Evolutionary conservation across 37 sponge, comb jelly and placozoan genomes (phyloP).

Genomic region (Corticium candelabrum): DNA sequence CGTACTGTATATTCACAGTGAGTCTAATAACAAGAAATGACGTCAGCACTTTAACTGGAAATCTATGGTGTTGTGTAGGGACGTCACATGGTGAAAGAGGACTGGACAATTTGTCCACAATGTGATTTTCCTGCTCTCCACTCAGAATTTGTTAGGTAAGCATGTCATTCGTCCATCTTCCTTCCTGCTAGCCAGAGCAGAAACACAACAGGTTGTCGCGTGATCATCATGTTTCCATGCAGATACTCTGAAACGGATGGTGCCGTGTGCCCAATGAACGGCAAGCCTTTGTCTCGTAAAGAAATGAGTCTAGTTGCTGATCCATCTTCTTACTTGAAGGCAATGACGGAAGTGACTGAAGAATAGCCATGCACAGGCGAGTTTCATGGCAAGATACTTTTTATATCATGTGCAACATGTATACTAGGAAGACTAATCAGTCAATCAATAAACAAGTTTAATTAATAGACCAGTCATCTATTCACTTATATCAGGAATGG

Average conservation of each 20-base stretch:
- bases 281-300: background rate
- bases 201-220: background rate
- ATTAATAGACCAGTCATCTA: too few species aligned
- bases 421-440: too few species aligned
- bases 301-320: background rate
- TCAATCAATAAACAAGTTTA: too few species aligned
- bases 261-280: background rate
- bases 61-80: conserved; percentile 38
- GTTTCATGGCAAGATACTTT: too few species aligned
- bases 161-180: background rate
- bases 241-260: background rate
- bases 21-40: background rate
- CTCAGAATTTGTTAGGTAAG: conserved; percentile 64
- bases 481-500: too few species aligned
- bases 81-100: conserved; percentile 71
- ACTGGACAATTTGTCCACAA: conserved; percentile 76
- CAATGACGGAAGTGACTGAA: background rate
- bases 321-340: background rate
- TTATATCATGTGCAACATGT: too few species aligned
- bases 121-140: conserved; percentile 89
- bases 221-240: background rate
- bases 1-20: conserved; percentile 92
- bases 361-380: too few species aligned
- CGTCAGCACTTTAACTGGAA: background rate
- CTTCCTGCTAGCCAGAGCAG: too few species aligned